Conservation (phyloP, 1,140 invertebrate genomes). For the Arion vulgaris region DNA sequence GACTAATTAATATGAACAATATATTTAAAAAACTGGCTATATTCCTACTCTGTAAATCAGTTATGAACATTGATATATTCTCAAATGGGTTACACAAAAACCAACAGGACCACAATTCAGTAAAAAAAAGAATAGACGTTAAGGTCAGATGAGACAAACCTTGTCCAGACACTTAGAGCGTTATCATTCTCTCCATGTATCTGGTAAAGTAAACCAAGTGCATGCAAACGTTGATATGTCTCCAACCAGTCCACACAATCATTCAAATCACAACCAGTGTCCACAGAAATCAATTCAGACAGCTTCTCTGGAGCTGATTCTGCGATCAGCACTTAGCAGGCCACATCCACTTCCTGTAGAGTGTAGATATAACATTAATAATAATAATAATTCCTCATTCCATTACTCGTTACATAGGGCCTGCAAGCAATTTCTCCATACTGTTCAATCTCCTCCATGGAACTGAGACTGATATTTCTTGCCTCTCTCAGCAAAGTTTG, state of each 20-base stretch:
- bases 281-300: constrained; percentile 65
- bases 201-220: constrained; percentile 70
- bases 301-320: constrained; percentile 69
- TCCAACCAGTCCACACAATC: constrained; percentile 72
- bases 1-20: no score
- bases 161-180: constrained; percentile 71
- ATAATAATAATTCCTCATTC: no score
- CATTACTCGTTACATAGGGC: no score
- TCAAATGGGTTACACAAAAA: not conserved
- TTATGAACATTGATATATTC: not conserved
- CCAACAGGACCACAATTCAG: not conserved
- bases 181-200: constrained; percentile 70
- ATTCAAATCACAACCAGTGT: constrained; percentile 70
- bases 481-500: no score
- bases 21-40: no score
- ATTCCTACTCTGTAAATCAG: not conserved
- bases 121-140: not conserved
- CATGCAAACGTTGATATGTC: constrained; percentile 69
- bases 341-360: constrained; percentile 73
- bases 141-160: no score
- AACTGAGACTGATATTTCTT: no score
- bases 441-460: no score
- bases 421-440: no score
- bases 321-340: constrained; percentile 73
- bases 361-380: no score